Evolutionary conservation across 2,797 vertebrate genomes (phyloP).

Genomic region (Aeoliscus strigatus): DNA sequence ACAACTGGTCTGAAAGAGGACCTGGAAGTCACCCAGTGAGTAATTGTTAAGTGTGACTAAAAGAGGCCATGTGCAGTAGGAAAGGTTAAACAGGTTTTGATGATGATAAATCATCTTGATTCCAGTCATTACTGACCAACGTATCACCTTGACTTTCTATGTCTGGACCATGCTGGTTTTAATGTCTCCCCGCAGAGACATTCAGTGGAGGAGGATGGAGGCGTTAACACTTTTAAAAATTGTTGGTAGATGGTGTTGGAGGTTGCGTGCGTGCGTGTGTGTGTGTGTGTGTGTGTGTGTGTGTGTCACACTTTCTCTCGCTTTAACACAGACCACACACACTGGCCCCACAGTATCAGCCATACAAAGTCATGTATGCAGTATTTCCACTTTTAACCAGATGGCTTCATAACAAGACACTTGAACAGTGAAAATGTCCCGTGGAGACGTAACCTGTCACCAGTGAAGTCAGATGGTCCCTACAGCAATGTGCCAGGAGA

Average conservation of each 20-base stretch:
- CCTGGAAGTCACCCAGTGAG: slow-evolving; percentile 16
- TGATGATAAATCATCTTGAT: slow-evolving; percentile 2
- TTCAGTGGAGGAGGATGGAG: slow-evolving; percentile 34
- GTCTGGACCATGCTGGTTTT: too few species aligned
- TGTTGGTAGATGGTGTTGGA: slow-evolving; percentile 22
- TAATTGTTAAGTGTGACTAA: slow-evolving; percentile 23
- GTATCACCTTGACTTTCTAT: too few species aligned
- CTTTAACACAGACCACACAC: too few species aligned
- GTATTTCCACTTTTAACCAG: slow-evolving; percentile 41
- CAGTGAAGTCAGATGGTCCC: slow-evolving; percentile 22
- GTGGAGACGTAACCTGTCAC: slow-evolving; percentile 9
- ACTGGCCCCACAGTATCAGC: too few species aligned
- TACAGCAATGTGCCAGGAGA: slow-evolving; percentile 17
- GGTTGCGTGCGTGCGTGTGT: slow-evolving; percentile 6
- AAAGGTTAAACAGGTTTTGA: slow-evolving; percentile 7
- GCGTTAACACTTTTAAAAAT: slow-evolving; percentile 19
- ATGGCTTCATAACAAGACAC: slow-evolving; percentile 9
- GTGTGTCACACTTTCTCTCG: too few species aligned
- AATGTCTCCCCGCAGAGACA: slow-evolving; percentile 31
- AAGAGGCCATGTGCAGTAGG: background rate
- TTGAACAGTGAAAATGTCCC: slow-evolving; percentile 24
- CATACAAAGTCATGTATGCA: slow-evolving; percentile 23
- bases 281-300: slow-evolving; percentile 19
- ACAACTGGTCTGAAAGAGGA: slow-evolving; percentile 16
- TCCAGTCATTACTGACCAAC: too few species aligned